These are phyloP conservation scores for Geophilus truncorum DNA, from an alignment of 2,888 invertebrate genomes.

Conservation along the genomic window DNA sequence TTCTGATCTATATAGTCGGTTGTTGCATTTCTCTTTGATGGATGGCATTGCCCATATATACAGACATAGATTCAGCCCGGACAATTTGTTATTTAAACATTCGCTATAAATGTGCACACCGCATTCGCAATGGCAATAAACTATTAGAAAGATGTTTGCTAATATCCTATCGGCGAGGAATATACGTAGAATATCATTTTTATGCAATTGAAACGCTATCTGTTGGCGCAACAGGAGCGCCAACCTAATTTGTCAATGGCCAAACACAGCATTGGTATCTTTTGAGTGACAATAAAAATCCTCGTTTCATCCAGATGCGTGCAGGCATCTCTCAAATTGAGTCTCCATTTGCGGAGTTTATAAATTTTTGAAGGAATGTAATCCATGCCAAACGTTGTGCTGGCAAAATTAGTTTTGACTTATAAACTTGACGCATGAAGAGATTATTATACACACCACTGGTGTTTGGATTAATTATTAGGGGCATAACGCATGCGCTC, in stretches of 20 bases:
- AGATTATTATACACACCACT: conserved; percentile 25
- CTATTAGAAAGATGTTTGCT: conserved; percentile 25
- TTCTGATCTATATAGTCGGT: conserved; percentile 17
- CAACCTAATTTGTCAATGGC: background rate
- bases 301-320: conserved; percentile 7
- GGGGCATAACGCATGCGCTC: conserved; percentile 5
- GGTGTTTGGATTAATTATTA: conserved; percentile 27
- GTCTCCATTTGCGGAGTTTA: conserved; percentile 6
- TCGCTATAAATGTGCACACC: conserved; percentile 5
- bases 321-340: conserved; percentile 24
- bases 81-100: conserved; percentile 25
- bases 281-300: conserved; percentile 21
- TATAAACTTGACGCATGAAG: conserved; percentile 27
- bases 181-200: background rate
- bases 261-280: background rate
- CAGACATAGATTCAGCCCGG: conserved; percentile 22
- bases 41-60: conserved; percentile 24
- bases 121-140: conserved; percentile 10
- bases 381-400: conserved; percentile 27
- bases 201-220: background rate
- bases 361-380: conserved; percentile 27
- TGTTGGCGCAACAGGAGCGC: background rate
- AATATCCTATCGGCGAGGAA: background rate
- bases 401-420: conserved; percentile 23
- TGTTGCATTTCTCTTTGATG: conserved; percentile 12